Evolutionary conservation across 2,113 vertebrate genomes (phyloP), one percentile per base, ranked within the genome.

Genomic region (Sorex fumeus): DNA sequence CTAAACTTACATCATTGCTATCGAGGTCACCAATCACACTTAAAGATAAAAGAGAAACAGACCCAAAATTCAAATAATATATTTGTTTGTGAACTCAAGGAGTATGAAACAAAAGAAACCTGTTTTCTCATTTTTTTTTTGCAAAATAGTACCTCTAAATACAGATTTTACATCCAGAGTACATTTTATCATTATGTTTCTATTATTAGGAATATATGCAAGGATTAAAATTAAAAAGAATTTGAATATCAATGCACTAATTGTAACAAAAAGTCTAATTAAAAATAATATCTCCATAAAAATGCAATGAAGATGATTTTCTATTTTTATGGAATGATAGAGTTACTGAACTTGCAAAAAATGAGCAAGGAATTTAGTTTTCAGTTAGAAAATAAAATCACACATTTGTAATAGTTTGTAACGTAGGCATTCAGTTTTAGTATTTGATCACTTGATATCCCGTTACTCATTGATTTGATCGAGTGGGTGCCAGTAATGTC

Each of bases 1-100:
- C 91, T 91, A 96, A 96, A 95, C 91, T 96, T 95, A 90, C 47
- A 96, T 95, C 76, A 85, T 75, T 85, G 85, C 47, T 95, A 74
- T 96, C 96, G 83, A 96, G 75, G 76, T 86, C 88, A 97, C 97
- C 79, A 89, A 92, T 98, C 95, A 97, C 96, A 95, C 76, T 88
- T 96, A 97, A 94, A 0, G 0, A 45, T 97, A 74, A 96, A 93
- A 94, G 32, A 91, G 88, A 97, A 96, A 95, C 93, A 95, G 91
- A 92, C 95, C 71, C 0, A 9, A 93, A 97, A 87, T 97, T 96
- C 50, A 96, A 97, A 95, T 96, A 95, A 91, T 96, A 94, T 95
- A 97, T 97, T 97, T 95, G 96, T 96, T 96, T 97, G 90, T 96
- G 9, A 11, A 93, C 27, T 93, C 74, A 69, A 62, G 84, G 91